Evolutionary conservation across 2,797 vertebrate species (phyloP).

Genomic region (Sardinella longiceps): DNA sequence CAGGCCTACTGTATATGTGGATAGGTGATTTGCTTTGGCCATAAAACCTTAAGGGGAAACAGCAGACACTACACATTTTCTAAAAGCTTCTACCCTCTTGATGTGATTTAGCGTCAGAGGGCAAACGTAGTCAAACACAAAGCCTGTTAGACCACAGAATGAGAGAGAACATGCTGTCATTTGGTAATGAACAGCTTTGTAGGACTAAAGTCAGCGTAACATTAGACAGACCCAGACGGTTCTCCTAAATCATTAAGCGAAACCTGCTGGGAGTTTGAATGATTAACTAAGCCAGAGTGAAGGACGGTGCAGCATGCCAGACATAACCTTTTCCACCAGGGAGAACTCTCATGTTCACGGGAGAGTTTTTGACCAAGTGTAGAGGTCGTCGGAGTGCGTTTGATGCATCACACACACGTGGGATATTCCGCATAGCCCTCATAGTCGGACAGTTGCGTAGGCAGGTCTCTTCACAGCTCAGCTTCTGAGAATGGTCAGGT

Average conservation of each 20-base stretch:
- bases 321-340: background rate
- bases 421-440: constrained; percentile 4
- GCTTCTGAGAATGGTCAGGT: constrained; percentile 5
- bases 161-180: background rate
- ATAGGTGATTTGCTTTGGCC: no score
- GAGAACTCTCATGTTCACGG: background rate
- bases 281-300: background rate
- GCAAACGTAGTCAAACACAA: background rate
- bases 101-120: background rate
- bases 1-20: no score
- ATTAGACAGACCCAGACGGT: background rate
- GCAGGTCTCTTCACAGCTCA: background rate
- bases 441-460: background rate
- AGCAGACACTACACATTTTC: no score
- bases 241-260: constrained; percentile 15
- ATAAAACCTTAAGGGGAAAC: no score
- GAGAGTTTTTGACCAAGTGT: background rate
- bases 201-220: background rate
- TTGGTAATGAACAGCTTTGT: constrained; percentile 8
- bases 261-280: constrained; percentile 12
- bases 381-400: background rate
- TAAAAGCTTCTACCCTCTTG: no score
- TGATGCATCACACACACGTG: constrained; percentile 4
- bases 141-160: background rate
- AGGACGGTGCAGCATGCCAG: background rate